Evolutionary conservation across 2,113 vertebrate species (phyloP).

Genomic region (Otis tarda): DNA sequence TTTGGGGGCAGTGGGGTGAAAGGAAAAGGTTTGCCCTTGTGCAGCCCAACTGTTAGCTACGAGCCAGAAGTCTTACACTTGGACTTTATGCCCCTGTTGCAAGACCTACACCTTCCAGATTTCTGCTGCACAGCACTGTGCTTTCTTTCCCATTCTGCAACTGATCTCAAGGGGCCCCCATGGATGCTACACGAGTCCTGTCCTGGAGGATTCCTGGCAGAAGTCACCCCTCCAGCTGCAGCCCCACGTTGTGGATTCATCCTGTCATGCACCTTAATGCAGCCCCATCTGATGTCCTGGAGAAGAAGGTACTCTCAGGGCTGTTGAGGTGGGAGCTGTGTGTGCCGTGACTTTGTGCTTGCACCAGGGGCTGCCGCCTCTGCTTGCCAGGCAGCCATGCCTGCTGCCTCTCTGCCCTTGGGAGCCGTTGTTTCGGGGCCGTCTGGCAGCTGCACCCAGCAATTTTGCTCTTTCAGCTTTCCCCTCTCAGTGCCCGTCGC

Average conservation of each 20-base stretch:
- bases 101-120: not conserved
- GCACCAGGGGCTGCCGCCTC: not conserved
- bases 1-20: not conserved
- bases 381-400: accelerated
- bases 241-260: accelerated
- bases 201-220: not conserved
- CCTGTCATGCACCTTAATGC: accelerated
- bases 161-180: not conserved
- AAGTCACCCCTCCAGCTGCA: not conserved
- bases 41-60: not conserved
- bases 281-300: not conserved
- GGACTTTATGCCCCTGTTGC: too few species aligned
- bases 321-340: not conserved
- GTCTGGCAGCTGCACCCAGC: not conserved
- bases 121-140: accelerated
- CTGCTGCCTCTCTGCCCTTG: not conserved
- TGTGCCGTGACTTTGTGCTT: not conserved
- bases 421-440: accelerated
- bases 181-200: not conserved
- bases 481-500: accelerated
- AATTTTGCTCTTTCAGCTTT: not conserved
- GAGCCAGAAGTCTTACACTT: not conserved
- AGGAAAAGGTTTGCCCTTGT: not conserved
- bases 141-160: not conserved
- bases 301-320: not conserved